These are phyloP conservation scores for Myotis yumanensis DNA, from an alignment of 2,113 vertebrate genomes.

Conservation along the genomic window DNA sequence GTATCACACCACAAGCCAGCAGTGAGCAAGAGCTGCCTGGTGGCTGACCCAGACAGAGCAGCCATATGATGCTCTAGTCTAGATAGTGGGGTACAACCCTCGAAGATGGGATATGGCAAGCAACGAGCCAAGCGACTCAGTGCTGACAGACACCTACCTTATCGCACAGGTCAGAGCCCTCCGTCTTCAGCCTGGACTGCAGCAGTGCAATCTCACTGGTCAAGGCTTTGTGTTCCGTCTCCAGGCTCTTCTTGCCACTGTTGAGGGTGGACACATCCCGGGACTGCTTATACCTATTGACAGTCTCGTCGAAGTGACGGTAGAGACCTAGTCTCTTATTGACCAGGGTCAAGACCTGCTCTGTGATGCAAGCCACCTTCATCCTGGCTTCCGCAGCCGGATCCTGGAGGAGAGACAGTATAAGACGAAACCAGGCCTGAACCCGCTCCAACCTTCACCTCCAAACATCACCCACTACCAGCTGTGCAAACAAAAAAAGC, in stretches of 20 bases:
- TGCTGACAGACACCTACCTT: conserved; percentile 85
- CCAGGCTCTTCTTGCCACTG: conserved; percentile 93
- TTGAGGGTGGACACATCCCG: conserved; percentile 94
- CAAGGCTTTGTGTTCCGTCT: conserved; percentile 93
- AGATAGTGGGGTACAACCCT: neutral
- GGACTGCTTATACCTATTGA: conserved; percentile 97
- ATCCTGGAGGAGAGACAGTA: conserved; percentile 84
- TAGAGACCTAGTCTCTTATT: conserved; percentile 97
- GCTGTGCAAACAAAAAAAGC: neutral
- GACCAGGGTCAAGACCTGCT: conserved; percentile 96
- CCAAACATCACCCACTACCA: neutral
- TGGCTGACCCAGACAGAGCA: neutral
- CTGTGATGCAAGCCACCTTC: conserved; percentile 99
- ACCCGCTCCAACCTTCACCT: neutral
- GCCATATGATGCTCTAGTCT: neutral
- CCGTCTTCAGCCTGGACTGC: conserved; percentile 94
- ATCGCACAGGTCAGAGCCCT: conserved; percentile 96
- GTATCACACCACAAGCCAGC: neutral
- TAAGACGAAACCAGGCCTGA: neutral
- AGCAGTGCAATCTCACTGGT: conserved; percentile 92
- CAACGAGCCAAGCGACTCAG: accelerated
- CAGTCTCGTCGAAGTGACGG: conserved; percentile 96
- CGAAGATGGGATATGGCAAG: accelerated
- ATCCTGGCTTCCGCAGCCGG: conserved; percentile 97
- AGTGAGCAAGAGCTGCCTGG: neutral